These are phyloP conservation scores for Caprella mutica DNA, from an alignment of 2,888 invertebrate genomes.

Conservation along the genomic window DNA sequence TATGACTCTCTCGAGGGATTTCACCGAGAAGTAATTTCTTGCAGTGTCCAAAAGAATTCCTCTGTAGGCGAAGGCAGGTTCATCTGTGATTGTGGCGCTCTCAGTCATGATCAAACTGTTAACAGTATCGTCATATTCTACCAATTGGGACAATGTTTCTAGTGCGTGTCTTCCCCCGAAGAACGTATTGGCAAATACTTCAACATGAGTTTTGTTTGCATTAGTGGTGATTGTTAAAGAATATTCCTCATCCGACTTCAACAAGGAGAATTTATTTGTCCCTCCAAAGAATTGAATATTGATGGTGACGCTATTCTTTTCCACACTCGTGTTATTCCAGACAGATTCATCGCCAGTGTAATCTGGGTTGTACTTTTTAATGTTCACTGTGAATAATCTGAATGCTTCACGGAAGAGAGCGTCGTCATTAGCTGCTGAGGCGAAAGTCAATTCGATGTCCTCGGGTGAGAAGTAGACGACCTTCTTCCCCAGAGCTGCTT, in stretches of 20 bases:
- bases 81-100: constrained; percentile 38
- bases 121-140: constrained; percentile 25
- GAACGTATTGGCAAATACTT: constrained; percentile 21
- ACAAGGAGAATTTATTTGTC: constrained; percentile 1
- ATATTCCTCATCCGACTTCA: constrained; percentile 18
- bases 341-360: constrained; percentile 1
- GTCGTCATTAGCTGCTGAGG: background rate
- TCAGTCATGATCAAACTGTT: constrained; percentile 19
- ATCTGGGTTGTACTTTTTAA: constrained; percentile 17
- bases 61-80: constrained; percentile 46
- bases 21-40: constrained; percentile 38
- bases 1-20: constrained; percentile 21
- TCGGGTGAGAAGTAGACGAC: constrained; percentile 15
- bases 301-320: too few relatives aligned
- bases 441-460: background rate
- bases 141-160: constrained; percentile 33
- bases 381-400: constrained; percentile 16
- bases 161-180: constrained; percentile 34
- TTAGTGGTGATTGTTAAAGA: constrained; percentile 12
- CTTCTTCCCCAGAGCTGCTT: constrained; percentile 36
- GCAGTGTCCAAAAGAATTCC: constrained; percentile 49
- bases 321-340: constrained; percentile 9
- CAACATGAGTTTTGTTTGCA: background rate
- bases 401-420: constrained; percentile 10
- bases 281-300: too few relatives aligned